Percentiles rank a stretch among this genome's conserved stretches.
phyloP scores from a whole-genome alignment of 2,888 invertebrate genomes.

The Amblyjoppa proteus region DNA sequence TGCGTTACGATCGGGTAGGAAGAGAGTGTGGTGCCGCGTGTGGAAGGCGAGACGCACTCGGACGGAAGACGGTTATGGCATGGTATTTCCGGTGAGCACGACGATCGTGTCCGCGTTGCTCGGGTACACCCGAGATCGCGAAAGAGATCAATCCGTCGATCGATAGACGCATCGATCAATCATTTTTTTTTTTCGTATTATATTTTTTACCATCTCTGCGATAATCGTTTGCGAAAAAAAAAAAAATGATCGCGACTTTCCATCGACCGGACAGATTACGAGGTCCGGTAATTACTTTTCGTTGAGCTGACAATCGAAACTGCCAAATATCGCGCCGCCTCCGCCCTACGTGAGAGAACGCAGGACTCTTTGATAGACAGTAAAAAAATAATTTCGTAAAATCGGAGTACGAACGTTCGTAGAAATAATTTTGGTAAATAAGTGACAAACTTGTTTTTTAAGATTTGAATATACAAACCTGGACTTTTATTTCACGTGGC shows the following conservation, averaged over 20 bases:
- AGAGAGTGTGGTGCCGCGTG: constrained; percentile 33
- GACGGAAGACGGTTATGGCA: constrained; percentile 81
- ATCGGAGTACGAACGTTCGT: too few species aligned
- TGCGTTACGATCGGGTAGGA: constrained; percentile 40
- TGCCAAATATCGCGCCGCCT: constrained; percentile 45
- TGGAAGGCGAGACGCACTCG: constrained; percentile 70
- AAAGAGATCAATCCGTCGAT: constrained; percentile 71
- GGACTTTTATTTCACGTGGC: too few species aligned
- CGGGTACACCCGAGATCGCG: constrained; percentile 66
- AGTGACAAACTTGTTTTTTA: too few species aligned
- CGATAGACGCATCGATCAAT: constrained; percentile 39
- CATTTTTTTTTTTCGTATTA: neutral
- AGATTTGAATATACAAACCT: too few species aligned
- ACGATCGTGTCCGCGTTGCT: constrained; percentile 73
- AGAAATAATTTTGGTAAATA: too few species aligned
- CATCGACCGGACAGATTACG: too few species aligned
- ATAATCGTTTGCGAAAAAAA: neutral
- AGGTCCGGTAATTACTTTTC: neutral
- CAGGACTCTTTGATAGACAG: constrained; percentile 35
- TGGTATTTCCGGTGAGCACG: constrained; percentile 79
- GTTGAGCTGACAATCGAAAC: constrained; percentile 5
- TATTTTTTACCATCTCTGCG: neutral
- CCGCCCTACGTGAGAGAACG: constrained; percentile 65
- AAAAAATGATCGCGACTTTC: neutral
- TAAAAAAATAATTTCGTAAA: too few species aligned